Evolutionary conservation across 2,888 invertebrate genomes (phyloP).

Genomic region (Globia sparganii): DNA sequence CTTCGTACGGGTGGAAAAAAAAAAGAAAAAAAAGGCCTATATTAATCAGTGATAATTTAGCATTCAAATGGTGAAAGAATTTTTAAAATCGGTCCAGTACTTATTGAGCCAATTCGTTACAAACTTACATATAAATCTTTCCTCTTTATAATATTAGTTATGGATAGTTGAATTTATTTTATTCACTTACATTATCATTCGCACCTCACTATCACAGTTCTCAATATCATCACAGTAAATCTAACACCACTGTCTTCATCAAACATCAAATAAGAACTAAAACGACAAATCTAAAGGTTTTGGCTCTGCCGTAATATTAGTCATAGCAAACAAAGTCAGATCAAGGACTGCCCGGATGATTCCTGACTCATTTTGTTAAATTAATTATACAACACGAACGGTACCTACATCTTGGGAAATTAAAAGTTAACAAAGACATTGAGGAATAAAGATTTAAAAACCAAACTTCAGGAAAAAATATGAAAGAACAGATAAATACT

Average conservation of each 20-base stretch:
- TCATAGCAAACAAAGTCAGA: slow-evolving; percentile 68
- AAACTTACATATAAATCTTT: no score
- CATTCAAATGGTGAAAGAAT: no score
- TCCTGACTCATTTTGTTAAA: slow-evolving; percentile 70
- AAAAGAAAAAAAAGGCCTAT: no score
- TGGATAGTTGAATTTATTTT: neutral
- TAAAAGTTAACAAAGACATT: slow-evolving; percentile 18
- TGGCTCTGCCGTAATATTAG: slow-evolving; percentile 66
- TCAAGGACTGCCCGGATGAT: slow-evolving; percentile 63
- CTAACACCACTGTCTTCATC: slow-evolving; percentile 68
- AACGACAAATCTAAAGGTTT: slow-evolving; percentile 60
- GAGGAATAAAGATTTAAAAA: neutral
- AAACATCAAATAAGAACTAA: slow-evolving; percentile 68
- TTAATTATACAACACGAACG: slow-evolving; percentile 51
- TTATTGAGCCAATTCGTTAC: no score
- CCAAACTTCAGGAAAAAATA: neutral
- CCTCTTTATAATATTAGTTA: no score
- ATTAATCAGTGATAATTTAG: no score
- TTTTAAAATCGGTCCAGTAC: no score
- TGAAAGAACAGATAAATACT: neutral
- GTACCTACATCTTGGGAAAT: slow-evolving; percentile 43
- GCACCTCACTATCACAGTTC: slow-evolving; percentile 3
- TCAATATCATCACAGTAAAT: neutral
- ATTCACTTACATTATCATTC: slow-evolving; percentile 27
- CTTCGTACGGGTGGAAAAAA: no score